These are phyloP conservation scores for Calliscelio sp. DNA, from an alignment of 2,888 invertebrate species.

Conservation along the genomic window DNA sequence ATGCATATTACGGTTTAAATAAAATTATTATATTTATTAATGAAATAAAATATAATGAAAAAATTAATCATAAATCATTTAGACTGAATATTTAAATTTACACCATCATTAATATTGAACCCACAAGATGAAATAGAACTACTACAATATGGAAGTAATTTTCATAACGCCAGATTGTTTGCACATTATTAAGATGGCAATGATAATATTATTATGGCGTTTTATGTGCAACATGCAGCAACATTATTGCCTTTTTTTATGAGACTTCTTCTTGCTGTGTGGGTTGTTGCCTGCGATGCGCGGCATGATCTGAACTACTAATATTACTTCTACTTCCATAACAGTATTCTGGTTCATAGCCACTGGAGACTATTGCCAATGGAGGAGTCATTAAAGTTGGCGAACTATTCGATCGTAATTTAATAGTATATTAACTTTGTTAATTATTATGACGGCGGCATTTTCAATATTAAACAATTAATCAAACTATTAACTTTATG, in stretches of 20 bases:
- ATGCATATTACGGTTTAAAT: too few relatives aligned
- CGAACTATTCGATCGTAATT: constrained; percentile 26
- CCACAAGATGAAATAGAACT: constrained; percentile 3
- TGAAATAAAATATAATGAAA: too few relatives aligned
- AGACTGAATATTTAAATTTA: not conserved
- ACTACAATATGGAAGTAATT: not conserved
- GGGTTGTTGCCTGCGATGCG: constrained; percentile 32
- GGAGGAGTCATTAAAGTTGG: constrained; percentile 14
- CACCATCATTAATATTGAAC: not conserved
- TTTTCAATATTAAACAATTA: not conserved
- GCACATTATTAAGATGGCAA: constrained; percentile 19
- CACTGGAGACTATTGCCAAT: constrained; percentile 28
- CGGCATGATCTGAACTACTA: constrained; percentile 35
- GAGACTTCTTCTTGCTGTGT: constrained; percentile 26
- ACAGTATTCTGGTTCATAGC: constrained; percentile 49
- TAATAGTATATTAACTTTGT: constrained; percentile 12
- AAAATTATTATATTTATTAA: too few relatives aligned
- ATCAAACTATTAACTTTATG: not conserved
- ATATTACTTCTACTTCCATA: constrained; percentile 44
- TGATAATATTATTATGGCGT: constrained; percentile 14
- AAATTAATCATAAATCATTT: too few relatives aligned
- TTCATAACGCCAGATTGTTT: constrained; percentile 16
- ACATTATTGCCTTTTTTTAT: constrained; percentile 18
- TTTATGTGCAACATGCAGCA: constrained; percentile 10
- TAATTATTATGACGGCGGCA: constrained; percentile 1